Evolutionary conservation across 2,113 vertebrate genomes (phyloP).

Genomic region (Tenebrosternarchus preto): DNA sequence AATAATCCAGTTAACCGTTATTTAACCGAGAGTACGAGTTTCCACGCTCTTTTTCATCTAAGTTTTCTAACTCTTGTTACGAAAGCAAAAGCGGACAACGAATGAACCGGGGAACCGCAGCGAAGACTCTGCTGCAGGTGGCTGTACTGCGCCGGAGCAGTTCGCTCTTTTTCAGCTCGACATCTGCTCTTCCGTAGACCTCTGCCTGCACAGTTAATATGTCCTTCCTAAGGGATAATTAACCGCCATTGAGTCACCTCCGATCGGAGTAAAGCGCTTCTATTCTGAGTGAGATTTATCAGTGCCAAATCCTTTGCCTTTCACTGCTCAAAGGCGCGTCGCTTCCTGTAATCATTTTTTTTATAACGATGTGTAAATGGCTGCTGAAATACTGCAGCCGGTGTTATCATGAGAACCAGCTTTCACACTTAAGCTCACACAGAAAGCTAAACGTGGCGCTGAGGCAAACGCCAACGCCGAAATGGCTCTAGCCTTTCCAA

Average conservation of each 20-base stretch:
- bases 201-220: slow-evolving; percentile 64
- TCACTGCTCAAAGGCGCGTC: slow-evolving; percentile 31
- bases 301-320: slow-evolving; percentile 26
- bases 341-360: slow-evolving; percentile 43
- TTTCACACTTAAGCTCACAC: not conserved
- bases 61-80: slow-evolving; percentile 17
- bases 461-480: not conserved
- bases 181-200: slow-evolving; percentile 67
- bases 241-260: slow-evolving; percentile 54
- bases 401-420: slow-evolving; percentile 12
- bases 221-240: slow-evolving; percentile 61
- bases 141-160: slow-evolving; percentile 47
- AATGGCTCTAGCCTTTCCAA: not conserved
- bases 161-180: slow-evolving; percentile 46
- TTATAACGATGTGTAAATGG: slow-evolving; percentile 23
- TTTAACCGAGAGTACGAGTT: slow-evolving; percentile 16
- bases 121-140: slow-evolving; percentile 33
- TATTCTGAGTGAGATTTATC: slow-evolving; percentile 18
- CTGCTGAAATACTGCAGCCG: not conserved
- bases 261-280: slow-evolving; percentile 27
- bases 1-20: slow-evolving; percentile 37
- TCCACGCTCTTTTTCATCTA: not conserved
- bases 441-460: not conserved
- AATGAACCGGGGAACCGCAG: not conserved
- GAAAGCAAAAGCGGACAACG: not conserved